Conservation (phyloP, 2,113 vertebrate genomes). For the Merops nubicus region DNA sequence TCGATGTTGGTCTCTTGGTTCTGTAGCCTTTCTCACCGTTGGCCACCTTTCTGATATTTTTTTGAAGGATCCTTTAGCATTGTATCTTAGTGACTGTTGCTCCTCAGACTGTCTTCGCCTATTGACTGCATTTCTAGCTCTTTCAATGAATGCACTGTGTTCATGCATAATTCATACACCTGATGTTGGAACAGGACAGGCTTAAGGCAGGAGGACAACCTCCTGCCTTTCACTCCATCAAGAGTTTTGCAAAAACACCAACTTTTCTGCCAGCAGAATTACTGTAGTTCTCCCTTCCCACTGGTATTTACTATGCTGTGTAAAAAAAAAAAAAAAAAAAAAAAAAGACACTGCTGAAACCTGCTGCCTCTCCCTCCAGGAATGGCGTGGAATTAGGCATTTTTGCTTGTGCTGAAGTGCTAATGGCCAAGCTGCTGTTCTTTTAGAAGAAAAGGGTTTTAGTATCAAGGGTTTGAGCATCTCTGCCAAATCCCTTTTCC, state of each 20-base stretch:
- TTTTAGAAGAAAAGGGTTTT: constrained; percentile 1
- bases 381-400: accelerated
- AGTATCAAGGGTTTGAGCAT: neutral
- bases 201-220: neutral
- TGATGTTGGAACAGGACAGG: neutral
- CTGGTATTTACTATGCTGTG: neutral
- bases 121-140: neutral
- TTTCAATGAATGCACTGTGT: neutral
- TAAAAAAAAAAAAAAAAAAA: constrained; percentile 40
- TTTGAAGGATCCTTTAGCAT: neutral
- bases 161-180: neutral
- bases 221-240: neutral
- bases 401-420: constrained; percentile 4
- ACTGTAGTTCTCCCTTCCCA: neutral
- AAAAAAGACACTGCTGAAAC: neutral
- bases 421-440: neutral
- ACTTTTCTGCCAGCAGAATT: neutral
- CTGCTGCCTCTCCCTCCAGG: neutral
- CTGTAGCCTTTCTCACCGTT: neutral
- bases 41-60: too few species aligned
- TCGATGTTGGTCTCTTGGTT: neutral
- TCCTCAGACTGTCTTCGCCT: neutral
- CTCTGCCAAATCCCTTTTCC: neutral
- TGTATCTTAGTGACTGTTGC: neutral
- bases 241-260: neutral